Conservation (phyloP, 2,113 vertebrate species). For the Pituophis catenifer region DNA sequence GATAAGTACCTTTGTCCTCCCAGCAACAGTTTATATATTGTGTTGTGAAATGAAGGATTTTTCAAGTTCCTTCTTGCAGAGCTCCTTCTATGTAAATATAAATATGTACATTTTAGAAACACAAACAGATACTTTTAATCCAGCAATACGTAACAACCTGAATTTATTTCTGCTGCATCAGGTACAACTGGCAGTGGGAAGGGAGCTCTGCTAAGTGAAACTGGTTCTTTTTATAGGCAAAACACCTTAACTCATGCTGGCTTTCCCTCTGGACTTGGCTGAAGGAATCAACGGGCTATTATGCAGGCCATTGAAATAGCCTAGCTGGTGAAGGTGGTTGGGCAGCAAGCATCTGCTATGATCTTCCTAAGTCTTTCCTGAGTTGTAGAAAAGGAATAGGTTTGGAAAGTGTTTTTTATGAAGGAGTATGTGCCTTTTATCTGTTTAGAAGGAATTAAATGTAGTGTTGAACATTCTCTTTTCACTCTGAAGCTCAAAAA, state of each 20-base stretch:
- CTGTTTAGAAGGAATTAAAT: neutral
- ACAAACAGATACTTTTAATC: neutral
- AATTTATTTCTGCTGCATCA: neutral
- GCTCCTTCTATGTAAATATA: neutral
- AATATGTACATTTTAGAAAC: neutral
- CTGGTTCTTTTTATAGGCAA: neutral
- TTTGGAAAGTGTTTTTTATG: neutral
- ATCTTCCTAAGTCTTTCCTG: neutral
- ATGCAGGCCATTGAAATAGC: neutral
- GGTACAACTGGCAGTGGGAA: neutral
- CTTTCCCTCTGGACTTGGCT: neutral
- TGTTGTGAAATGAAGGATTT: neutral
- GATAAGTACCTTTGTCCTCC: neutral
- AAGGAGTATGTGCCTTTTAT: neutral
- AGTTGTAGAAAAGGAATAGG: neutral
- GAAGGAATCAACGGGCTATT: neutral
- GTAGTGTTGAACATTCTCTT: neutral
- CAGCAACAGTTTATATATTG: neutral
- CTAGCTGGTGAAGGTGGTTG: neutral
- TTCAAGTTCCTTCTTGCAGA: neutral
- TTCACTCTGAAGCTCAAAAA: neutral
- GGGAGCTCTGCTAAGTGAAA: neutral
- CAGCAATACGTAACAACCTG: neutral
- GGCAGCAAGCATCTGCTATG: neutral
- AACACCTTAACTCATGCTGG: neutral